A percentile compares a stretch with the other conserved stretches of the same genome.
Conservation (phyloP, 2,888 invertebrate genomes). For the Melanargia galathea region DNA sequence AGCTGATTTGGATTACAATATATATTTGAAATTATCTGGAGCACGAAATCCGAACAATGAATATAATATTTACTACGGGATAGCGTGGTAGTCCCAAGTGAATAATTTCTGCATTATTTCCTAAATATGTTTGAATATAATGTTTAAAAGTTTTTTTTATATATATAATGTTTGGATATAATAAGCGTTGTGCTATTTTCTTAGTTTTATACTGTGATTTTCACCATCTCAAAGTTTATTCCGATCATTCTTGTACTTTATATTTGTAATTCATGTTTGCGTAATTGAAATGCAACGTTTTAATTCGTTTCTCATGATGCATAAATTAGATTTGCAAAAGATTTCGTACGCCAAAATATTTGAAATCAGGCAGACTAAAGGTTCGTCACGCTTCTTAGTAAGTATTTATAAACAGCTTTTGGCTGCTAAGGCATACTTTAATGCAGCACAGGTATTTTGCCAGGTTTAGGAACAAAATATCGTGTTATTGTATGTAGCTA, state of each 20-base stretch:
- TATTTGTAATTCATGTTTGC: neutral
- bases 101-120: slow-evolving; percentile 8
- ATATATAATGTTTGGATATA: neutral
- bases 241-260: no score
- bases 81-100: slow-evolving; percentile 3
- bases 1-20: slow-evolving; percentile 22
- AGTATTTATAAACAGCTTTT: no score
- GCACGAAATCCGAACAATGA: slow-evolving; percentile 22
- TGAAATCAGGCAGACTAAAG: neutral
- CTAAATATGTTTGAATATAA: neutral
- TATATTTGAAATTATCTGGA: slow-evolving; percentile 26
- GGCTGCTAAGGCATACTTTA: neutral
- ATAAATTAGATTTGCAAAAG: neutral
- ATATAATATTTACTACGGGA: slow-evolving; percentile 18
- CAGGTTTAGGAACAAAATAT: neutral
- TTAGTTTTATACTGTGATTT: neutral
- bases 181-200: neutral
- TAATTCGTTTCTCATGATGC: neutral
- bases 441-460: neutral
- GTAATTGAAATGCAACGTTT: neutral
- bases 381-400: neutral
- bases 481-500: neutral
- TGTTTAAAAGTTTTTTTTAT: no score
- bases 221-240: neutral
- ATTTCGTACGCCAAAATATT: slow-evolving; percentile 2